Base-by-base conservation (phyloP, 2,113 vertebrate genomes). In the Arenaria interpres region DNA sequence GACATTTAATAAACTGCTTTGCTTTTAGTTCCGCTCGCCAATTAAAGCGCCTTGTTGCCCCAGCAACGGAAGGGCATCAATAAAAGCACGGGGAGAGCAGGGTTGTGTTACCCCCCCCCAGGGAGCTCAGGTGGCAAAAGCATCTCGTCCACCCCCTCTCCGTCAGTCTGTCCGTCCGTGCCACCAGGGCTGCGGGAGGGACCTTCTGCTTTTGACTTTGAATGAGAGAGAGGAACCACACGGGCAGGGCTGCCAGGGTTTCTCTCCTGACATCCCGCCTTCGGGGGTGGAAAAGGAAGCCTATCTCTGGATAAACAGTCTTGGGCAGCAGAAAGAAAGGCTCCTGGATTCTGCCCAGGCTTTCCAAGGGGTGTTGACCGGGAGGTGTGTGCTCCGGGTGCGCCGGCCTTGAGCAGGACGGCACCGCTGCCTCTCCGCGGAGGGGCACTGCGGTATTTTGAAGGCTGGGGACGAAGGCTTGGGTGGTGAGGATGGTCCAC, bases 381-480 rank as follows among this genome's bases (percentile, higher is more conserved):
- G 62, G 57, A 63, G 75, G 13, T 17, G 67, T 14, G 30, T 9
- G 81, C 77, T 57, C 54, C 2, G 54, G 33, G 17, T 17, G 46
- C 1, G 14, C 0, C 57, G 85, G 62, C 66, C 43, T 46, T 0
- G n/a, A 59, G 69, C 4, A 20, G 45, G 12, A 6, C 0, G 4
- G 51, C 14, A 0, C 6, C 2, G 2, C 51, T 19, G 35, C 5
- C 63, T 69, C 73, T 54, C 94, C 72, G 9, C 90, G 32, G 74
- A 92, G 92, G 78, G 96, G 78, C 96, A 93, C 89, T 96, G 88
- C 5, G 4, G 89, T n/a, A 7, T 85, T 81, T 33, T 21, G 76
- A 45, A 94, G 78, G 8, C 46, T 1, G 0, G 39, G 45, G 46
- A 67, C 24, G 77, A 85, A 78, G 85, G 62, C 24, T 45, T 24